Evolutionary conservation across 2,797 vertebrate species (phyloP).

Genomic region (Dipus sagitta): DNA sequence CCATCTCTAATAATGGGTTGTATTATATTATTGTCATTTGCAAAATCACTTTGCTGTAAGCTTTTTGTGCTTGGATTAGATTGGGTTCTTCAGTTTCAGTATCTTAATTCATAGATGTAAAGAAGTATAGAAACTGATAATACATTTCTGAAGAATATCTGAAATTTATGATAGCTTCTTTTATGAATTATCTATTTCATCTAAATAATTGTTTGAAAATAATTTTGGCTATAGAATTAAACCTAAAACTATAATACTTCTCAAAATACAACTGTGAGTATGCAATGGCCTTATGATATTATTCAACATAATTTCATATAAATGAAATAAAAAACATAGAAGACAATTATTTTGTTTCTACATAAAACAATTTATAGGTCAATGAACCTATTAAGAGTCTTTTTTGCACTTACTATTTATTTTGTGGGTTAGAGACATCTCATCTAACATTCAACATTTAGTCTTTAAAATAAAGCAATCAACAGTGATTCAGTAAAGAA

Average conservation of each 20-base stretch:
- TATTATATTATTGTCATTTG: conserved; percentile 62
- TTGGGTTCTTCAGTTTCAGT: not conserved
- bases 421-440: not conserved
- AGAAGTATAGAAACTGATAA: not conserved
- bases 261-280: not conserved
- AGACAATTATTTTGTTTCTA: conserved; percentile 8
- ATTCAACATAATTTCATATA: not conserved
- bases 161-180: not conserved
- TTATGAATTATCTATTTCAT: not conserved
- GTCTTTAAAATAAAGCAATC: not conserved
- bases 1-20: conserved; percentile 55
- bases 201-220: conserved; percentile 4
- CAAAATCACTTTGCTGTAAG: conserved; percentile 53
- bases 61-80: conserved; percentile 35
- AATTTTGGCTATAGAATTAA: not conserved
- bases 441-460: not conserved
- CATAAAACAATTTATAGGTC: not conserved
- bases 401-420: not conserved
- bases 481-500: not conserved
- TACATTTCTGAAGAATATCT: not conserved
- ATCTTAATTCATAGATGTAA: conserved; percentile 2
- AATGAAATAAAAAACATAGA: not conserved
- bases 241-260: not conserved
- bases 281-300: not conserved
- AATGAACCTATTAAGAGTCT: conserved; percentile 6